Evolutionary conservation across 2,888 invertebrate genomes (phyloP), one percentile per base, ranked within the genome.

Genomic region (Cremastobaeus sp.): DNA sequence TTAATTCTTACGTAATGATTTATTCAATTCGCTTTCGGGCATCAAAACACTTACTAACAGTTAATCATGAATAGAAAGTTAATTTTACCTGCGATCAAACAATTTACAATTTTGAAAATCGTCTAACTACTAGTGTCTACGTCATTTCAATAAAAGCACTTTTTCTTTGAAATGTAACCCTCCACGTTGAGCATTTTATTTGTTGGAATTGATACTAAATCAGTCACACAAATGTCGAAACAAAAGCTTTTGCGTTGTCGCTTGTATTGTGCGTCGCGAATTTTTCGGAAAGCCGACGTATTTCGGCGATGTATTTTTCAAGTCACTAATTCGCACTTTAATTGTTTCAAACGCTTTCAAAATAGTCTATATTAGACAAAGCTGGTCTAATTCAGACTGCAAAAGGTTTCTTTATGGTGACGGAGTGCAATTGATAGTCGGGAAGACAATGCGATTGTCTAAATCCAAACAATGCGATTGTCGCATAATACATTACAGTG

Each of bases 361-460:
- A 41, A 48, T 55, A 55, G 54, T 62, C 47, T 48, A 54, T 34
- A 48, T 54, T 62, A 70, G 21, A 70, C 62, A 70, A 70, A 70
- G 62, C 62, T 62, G 18, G 55, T 30, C 45, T 62, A 62, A 70
- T 62, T 62, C 18, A 35, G 17, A 59, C 62, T 55, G 47, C 37
- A 55, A 70, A 70, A 70, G 59, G 54, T 35, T 35, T 34, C 14
- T 54, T 20, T 41, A 55, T 55, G 34, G 70, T 47, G 17, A 55
- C 18, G 48, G 45, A 47, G 55, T 30, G 48, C 62, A 55, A 70
- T 55, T 62, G 70, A 70, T 70, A 70, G 70, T 50, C 37, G 11
- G 50, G 45, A 54, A 18, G 43, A 70, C 64, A 70, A 70, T 57
- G 64, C 41, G 28, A 70, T 70, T 70, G 70, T 70, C 57, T 70